Base-by-base conservation (phyloP, 1,140 invertebrate species). In the Pachyrhynchus sulphureomaculatus region DNA sequence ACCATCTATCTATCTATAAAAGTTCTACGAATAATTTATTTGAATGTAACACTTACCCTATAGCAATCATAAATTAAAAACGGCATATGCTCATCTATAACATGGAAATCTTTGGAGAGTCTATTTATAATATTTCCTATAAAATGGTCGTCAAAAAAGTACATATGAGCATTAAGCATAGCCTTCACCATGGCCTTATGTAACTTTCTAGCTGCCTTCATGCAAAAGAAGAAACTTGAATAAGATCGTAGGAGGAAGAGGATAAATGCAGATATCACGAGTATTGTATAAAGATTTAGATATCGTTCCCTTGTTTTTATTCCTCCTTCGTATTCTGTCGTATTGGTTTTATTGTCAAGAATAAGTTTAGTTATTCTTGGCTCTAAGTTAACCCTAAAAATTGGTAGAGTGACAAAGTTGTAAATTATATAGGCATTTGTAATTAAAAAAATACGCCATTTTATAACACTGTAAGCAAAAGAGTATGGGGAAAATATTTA, bases 241-340 rank as follows among this genome's bases (percentile, higher is more conserved):
- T 54, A 62, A 48, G 45, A 64, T 59, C n/a, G 83, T 78, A 56
- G 82, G 75, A 37, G 72, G 59, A 62, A 72, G 67, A 73, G 86
- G 85, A 24, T 87, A 76, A 42, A 79, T 71, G 68, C 88, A 86
- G 73, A 87, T 86, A 64, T 85, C 79, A 21, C 78, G 76, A 2
- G 81, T 83, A 52, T 85, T 72, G 83, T 81, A 73, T 86, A 87
- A 48, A 84, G 64, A 61, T 86, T 87, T 49, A 87, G 86, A 86
- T 81, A 41, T 82, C 71, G 52, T 74, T 20, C 4, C 20, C 56
- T 20, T 41, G 21, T 57, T 23, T 55, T 17, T 21, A 29, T 32
- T 1, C 4, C 32, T 4, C 12, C 8, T 17, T 33, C 48, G n/a
- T 24, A 47, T 54, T 59, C 39, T 23, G 10, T 41, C 17, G 41